phyloP scores from a whole-genome alignment of 2,888 invertebrate species.

The Macropis europaea region DNA sequence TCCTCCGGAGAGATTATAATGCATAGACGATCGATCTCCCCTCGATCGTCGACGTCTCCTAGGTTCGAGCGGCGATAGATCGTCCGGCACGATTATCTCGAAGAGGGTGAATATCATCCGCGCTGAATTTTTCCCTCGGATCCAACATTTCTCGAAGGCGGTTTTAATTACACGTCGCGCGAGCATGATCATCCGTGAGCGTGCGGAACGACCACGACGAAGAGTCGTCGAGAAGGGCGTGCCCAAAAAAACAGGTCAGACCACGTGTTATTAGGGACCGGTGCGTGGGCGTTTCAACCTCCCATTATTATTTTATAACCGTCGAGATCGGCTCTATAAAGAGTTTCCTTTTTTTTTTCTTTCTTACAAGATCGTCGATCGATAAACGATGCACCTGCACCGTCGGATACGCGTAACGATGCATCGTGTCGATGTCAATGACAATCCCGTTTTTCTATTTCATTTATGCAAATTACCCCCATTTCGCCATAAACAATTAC shows the following conservation, averaged over 20 bases:
- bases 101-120: slow-evolving; percentile 31
- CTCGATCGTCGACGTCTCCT: too few relatives aligned
- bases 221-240: slow-evolving; percentile 39
- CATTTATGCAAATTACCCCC: slow-evolving; percentile 38
- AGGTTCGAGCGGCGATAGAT: slow-evolving; percentile 28
- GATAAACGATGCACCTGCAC: slow-evolving; percentile 51
- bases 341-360: background rate
- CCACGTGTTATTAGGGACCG: slow-evolving; percentile 53
- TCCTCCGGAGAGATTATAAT: slow-evolving; percentile 5
- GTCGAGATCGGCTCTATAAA: slow-evolving; percentile 18
- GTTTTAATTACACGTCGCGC: slow-evolving; percentile 62
- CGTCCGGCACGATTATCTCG: slow-evolving; percentile 41
- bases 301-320: slow-evolving; percentile 62
- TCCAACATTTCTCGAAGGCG: slow-evolving; percentile 51
- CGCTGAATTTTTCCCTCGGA: slow-evolving; percentile 48
- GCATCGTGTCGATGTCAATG: slow-evolving; percentile 16
- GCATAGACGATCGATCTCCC: slow-evolving; percentile 8
- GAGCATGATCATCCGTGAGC: slow-evolving; percentile 31
- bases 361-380: slow-evolving; percentile 36
- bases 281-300: slow-evolving; percentile 52
- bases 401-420: slow-evolving; percentile 4
- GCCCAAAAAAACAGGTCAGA: slow-evolving; percentile 47
- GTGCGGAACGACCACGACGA: background rate
- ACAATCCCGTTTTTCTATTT: slow-evolving; percentile 7
- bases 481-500: slow-evolving; percentile 43